phyloP scores from a whole-genome alignment of 2,888 invertebrate species.

The Mythimna vitellina region DNA sequence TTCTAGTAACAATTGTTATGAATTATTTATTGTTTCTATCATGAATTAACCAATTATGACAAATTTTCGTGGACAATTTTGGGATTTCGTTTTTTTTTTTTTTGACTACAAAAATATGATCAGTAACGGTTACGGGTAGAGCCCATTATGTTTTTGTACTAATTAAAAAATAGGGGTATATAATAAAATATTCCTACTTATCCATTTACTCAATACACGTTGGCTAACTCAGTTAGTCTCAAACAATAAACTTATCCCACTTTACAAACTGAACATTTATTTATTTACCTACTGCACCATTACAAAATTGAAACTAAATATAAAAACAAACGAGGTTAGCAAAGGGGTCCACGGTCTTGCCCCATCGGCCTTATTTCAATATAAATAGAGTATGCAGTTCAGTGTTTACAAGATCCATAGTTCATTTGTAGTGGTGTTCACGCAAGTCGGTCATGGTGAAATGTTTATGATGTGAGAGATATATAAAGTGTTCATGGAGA shows the following conservation, averaged over 20 bases:
- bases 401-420: conserved; percentile 54
- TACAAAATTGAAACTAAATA: conserved; percentile 46
- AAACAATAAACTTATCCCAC: conserved; percentile 23
- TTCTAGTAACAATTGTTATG: too few species aligned
- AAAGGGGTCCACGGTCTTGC: conserved; percentile 46
- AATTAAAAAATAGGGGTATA: too few species aligned
- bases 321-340: conserved; percentile 45
- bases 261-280: conserved; percentile 22
- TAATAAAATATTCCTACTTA: background rate
- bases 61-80: too few species aligned
- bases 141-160: too few species aligned
- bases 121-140: too few species aligned
- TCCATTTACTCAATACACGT: background rate
- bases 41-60: too few species aligned
- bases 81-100: too few species aligned
- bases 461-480: conserved; percentile 43
- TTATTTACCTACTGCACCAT: conserved; percentile 20
- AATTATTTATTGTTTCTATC: too few species aligned
- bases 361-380: conserved; percentile 56
- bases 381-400: conserved; percentile 58
- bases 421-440: conserved; percentile 37
- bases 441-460: conserved; percentile 61
- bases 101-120: too few species aligned
- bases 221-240: conserved; percentile 4
- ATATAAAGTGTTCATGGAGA: conserved; percentile 10